Evolutionary conservation across 2,888 invertebrate genomes (phyloP), one percentile per base, ranked within the genome.

Genomic region (Dusona sp.): DNA sequence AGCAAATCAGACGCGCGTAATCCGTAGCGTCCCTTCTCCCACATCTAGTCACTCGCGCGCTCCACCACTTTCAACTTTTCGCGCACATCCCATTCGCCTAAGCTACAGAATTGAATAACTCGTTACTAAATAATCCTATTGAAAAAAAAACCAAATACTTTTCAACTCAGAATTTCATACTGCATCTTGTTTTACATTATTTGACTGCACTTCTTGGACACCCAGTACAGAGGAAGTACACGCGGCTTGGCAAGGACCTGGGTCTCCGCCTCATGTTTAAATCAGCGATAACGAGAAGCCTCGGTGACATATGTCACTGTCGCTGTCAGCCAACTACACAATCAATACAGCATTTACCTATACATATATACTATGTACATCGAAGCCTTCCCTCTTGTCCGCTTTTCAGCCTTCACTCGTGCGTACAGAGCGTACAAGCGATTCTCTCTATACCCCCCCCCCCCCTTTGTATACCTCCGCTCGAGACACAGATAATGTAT

Each of bases 251-350:
- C 83, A 87, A 85, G 81, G 88, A 83, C 91, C 91, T 91, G 91
- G 92, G 92, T 91, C 91, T 92, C 92, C 91, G 92, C 92, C 93
- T 94, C 94, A 94, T 94, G 94, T 94, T 94, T 94, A 94, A 94
- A 94, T 94, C 94, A 93, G 93, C 94, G 94, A 94, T 94, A 94
- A 94, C 94, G 94, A 94, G 93, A 93, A 93, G 93, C 93, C 93
- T 91, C 93, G 92, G 92, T 94, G 94, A 94, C 94, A 94, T 94
- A 93, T 94, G 94, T 94, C 94, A 94, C 94, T 94, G 94, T 94
- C 94, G 93, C 93, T 94, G 93, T 93, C 94, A 94, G 93, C 93
- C 92, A 92, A 93, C 94, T 93, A 93, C 93, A 93, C 93, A 94
- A 94, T 94, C 94, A 94, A 94, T 94, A 94, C 92, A 93, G 67